phyloP scores from a whole-genome alignment of 2,888 invertebrate species.

The Apamea monoglypha region DNA sequence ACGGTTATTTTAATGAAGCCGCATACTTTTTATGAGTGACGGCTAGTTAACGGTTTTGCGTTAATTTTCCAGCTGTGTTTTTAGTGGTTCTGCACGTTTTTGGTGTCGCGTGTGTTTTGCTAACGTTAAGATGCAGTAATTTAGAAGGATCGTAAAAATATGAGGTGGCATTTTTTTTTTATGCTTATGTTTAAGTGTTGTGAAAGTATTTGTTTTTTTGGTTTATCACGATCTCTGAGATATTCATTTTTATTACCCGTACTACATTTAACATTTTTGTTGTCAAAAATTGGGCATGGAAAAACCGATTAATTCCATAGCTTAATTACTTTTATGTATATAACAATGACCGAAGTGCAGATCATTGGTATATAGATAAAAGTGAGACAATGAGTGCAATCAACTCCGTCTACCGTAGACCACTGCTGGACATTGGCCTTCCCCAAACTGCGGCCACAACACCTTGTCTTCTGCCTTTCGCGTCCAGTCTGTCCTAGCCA shows the following conservation, averaged over 20 bases:
- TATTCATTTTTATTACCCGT: constrained; percentile 1
- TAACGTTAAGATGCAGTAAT: constrained; percentile 14
- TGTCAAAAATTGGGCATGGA: background rate
- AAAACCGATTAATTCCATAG: background rate
- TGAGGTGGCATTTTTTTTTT: background rate
- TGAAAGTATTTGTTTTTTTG: background rate
- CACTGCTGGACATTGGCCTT: too few relatives aligned
- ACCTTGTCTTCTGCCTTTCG: background rate
- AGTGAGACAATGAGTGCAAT: background rate
- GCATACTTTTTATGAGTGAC: constrained; percentile 56
- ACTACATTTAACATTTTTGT: background rate
- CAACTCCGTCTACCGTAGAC: too few relatives aligned
- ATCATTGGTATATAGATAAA: too few relatives aligned
- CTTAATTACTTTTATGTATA: background rate
- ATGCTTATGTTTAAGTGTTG: background rate
- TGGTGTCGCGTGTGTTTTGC: constrained; percentile 33
- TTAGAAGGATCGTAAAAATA: constrained; percentile 22
- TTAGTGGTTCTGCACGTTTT: constrained; percentile 23
- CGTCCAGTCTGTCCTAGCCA: background rate
- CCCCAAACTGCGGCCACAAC: background rate
- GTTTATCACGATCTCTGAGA: background rate
- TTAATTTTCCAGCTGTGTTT: constrained; percentile 38
- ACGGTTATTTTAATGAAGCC: constrained; percentile 66
- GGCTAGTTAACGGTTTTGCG: constrained; percentile 48
- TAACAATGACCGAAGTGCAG: too few relatives aligned